These are phyloP conservation scores for Aplysia californica DNA, from an alignment of 1,140 invertebrate species.

Conservation along the genomic window DNA sequence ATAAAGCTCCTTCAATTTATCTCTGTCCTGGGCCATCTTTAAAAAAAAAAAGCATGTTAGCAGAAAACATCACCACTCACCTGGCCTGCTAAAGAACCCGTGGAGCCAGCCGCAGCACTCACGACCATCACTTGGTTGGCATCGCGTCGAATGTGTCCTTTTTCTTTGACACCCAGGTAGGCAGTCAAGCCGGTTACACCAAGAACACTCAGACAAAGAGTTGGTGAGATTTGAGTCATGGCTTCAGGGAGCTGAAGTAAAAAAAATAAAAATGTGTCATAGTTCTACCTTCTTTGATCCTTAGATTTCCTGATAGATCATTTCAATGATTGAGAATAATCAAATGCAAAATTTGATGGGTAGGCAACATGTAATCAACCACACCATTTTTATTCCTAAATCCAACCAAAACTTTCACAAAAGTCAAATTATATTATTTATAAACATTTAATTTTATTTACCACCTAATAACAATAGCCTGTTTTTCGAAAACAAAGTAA, in stretches of 20 bases:
- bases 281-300: neutral
- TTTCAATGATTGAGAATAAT: too few species aligned
- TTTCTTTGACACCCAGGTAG: constrained; percentile 53
- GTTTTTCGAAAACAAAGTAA: too few species aligned
- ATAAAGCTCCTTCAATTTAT: too few species aligned
- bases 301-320: neutral
- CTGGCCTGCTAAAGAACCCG: constrained; percentile 64
- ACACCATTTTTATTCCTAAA: neutral
- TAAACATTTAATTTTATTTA: too few species aligned
- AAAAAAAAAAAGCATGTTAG: too few species aligned
- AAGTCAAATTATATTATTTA: too few species aligned
- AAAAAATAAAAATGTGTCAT: neutral
- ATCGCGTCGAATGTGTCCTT: constrained; percentile 50
- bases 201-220: constrained; percentile 45
- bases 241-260: constrained; percentile 18
- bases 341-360: too few species aligned
- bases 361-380: neutral
- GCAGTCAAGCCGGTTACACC: constrained; percentile 57
- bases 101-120: constrained; percentile 63
- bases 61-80: too few species aligned
- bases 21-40: too few species aligned
- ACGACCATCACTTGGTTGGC: constrained; percentile 60
- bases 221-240: constrained; percentile 26
- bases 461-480: too few species aligned
- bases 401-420: too few species aligned